Conservation (phyloP, 2,797 vertebrate genomes). For the Amblyraja radiata region DNA sequence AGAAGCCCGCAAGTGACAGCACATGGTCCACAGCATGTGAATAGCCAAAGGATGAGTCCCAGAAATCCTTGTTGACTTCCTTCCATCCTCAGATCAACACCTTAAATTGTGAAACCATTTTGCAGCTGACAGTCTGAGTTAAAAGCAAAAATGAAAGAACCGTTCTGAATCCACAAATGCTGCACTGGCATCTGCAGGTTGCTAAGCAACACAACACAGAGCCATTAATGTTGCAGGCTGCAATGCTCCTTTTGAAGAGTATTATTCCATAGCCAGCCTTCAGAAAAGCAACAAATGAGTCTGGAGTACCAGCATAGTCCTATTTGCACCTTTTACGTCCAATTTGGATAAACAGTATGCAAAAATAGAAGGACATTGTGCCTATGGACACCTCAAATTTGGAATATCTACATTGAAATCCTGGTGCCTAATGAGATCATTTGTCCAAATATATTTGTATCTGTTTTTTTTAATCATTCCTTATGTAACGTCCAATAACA, state of each 20-base stretch:
- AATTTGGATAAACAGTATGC: conserved; percentile 20
- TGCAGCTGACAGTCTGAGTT: conserved; percentile 13
- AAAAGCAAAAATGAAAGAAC: conserved; percentile 22
- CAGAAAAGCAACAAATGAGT: conserved; percentile 21
- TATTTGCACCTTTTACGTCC: conserved; percentile 28
- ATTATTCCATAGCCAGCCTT: conserved; percentile 24
- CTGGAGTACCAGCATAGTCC: conserved; percentile 22
- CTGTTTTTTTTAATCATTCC: no score
- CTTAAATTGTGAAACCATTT: conserved; percentile 33
- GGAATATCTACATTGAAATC: neutral
- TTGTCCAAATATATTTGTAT: neutral
- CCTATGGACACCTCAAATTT: neutral
- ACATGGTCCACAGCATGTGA: neutral
- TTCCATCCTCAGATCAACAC: neutral
- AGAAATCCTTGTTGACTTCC: neutral
- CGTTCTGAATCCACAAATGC: conserved; percentile 26
- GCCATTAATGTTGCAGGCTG: conserved; percentile 32
- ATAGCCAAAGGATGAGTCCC: neutral
- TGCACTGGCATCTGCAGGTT: conserved; percentile 29
- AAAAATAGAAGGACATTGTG: conserved; percentile 12
- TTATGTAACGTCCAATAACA: neutral
- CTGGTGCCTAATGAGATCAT: neutral
- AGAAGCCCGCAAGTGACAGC: neutral
- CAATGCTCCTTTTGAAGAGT: conserved; percentile 33
- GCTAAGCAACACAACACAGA: conserved; percentile 30